Evolutionary conservation across 1,140 invertebrate species (phyloP), one percentile per base, ranked within the genome.

Genomic region (Drosophila micromelanica): DNA sequence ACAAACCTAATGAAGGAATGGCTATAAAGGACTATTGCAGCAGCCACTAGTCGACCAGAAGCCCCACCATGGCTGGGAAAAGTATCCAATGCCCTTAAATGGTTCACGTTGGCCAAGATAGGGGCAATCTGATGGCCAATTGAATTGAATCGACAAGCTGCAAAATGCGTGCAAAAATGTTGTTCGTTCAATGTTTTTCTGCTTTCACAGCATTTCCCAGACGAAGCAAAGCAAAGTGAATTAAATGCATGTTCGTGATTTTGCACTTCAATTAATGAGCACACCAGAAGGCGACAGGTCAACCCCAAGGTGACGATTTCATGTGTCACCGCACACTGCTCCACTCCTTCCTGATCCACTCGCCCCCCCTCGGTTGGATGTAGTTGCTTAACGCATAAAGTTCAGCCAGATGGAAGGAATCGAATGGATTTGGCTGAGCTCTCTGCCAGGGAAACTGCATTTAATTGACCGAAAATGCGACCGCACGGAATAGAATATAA

Each of bases 221-320:
- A 51, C 76, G 43, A 60, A 45, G 27, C 45, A 59, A n/a, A n/a
- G n/a, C 60, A 65, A 78, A 84, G 52, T 63, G 65, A 78, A 84
- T 82, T 82, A 84, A 79, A 82, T 84, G 74, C 75, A 79, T 60
- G 68, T 77, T 77, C 71, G 80, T 84, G 80, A 75, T 78, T 84
- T 67, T 84, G 69, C 65, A 75, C 71, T 71, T 70, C 62, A 70
- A 78, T 74, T 82, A 64, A 73, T 40, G 27, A 37, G 46, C 30
- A 38, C 17, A 11, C 60, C 40, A 32, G 23, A 15, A 48, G 61
- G 45, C 60, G 42, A 68, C 9, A 46, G 63, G 23, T 60, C 70
- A 60, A 38, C 30, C 37, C 35, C 45, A 51, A 60, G 37, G 35
- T 51, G 46, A 15, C 30, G 23, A 60, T 68, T 51, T 61, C 27